These are phyloP conservation scores for Watsonalla cultraria DNA, from an alignment of 2,888 invertebrate species.

Conservation along the genomic window DNA sequence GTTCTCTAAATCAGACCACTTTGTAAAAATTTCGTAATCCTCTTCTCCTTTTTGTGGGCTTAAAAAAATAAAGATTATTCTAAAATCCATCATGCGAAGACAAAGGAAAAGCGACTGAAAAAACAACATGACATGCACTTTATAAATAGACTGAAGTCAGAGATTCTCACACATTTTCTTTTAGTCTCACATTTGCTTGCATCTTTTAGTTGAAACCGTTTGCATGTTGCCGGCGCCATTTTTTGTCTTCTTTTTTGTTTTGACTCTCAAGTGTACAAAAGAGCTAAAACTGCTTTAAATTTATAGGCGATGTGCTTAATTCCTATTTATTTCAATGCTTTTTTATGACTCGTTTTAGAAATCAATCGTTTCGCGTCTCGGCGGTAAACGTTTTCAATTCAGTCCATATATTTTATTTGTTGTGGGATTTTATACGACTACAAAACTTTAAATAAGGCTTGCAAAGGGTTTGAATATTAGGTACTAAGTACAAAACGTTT, in stretches of 20 bases:
- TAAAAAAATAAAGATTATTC: too few species aligned
- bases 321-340: not conserved
- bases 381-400: too few species aligned
- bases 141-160: not conserved
- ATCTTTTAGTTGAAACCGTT: not conserved
- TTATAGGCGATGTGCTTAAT: not conserved
- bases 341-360: too few species aligned
- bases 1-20: too few species aligned
- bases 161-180: not conserved
- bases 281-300: not conserved
- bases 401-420: too few species aligned
- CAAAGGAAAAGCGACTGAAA: not conserved
- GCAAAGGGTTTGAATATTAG: too few species aligned
- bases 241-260: not conserved
- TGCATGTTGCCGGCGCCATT: not conserved
- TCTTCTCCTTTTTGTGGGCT: too few species aligned
- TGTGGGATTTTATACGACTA: too few species aligned
- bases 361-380: too few species aligned
- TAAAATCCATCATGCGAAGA: not conserved
- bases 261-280: not conserved
- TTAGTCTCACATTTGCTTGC: not conserved
- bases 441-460: too few species aligned
- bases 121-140: not conserved
- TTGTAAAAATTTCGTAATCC: too few species aligned
- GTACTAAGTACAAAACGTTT: too few species aligned